These are phyloP conservation scores for Corythaeola cristata DNA, from an alignment of 2,113 vertebrate genomes.

Conservation along the genomic window DNA sequence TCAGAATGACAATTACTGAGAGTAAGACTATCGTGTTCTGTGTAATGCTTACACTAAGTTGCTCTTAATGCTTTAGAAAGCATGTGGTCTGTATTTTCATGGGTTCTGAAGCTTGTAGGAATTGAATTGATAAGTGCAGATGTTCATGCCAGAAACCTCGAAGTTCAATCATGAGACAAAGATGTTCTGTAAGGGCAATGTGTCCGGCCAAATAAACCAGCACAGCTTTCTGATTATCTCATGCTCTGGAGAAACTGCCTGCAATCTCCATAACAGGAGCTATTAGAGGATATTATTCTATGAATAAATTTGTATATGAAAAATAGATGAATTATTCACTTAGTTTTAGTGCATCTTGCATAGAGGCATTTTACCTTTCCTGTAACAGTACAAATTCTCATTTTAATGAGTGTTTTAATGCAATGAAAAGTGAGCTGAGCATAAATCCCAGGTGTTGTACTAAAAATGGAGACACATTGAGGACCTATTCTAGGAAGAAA, in stretches of 20 bases:
- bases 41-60: background rate
- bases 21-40: background rate
- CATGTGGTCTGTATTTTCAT: background rate
- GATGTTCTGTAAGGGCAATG: background rate
- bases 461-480: conserved; percentile 15
- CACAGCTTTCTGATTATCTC: background rate
- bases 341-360: conserved; percentile 7
- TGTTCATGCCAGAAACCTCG: background rate
- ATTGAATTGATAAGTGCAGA: background rate
- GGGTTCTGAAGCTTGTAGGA: background rate
- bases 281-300: conserved; percentile 6
- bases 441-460: conserved; percentile 14
- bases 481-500: background rate
- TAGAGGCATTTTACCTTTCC: background rate
- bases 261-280: background rate
- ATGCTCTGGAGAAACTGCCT: background rate
- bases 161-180: background rate
- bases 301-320: conserved; percentile 43
- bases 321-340: conserved; percentile 47
- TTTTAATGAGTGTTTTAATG: conserved; percentile 33
- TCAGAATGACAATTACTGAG: background rate
- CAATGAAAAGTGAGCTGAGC: background rate
- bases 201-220: background rate
- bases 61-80: background rate
- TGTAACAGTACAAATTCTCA: background rate